Evolutionary conservation across 2,888 invertebrate species (phyloP).

Genomic region (Acholoe squamosa): DNA sequence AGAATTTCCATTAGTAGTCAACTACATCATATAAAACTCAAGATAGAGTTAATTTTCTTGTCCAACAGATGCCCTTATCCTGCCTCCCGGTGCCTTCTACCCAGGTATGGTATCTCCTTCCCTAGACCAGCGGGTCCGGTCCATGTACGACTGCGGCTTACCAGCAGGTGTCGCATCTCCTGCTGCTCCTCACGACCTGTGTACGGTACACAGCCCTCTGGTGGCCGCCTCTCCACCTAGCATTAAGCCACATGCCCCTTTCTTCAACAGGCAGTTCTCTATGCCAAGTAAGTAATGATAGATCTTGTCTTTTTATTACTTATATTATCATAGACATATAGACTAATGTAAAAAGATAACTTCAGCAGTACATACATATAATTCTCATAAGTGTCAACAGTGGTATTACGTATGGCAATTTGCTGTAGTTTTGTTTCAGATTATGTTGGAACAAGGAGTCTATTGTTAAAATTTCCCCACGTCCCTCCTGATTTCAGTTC

Average conservation of each 20-base stretch:
- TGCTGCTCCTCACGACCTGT: neutral
- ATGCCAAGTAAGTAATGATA: slow-evolving; percentile 24
- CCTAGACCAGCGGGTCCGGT: neutral
- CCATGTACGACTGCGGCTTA: neutral
- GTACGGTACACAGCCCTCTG: neutral
- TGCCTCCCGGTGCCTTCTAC: slow-evolving; percentile 9
- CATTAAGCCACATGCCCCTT: neutral
- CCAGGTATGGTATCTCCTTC: neutral
- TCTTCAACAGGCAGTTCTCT: slow-evolving; percentile 4
- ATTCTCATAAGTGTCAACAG: too few species aligned
- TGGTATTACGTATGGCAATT: too few species aligned
- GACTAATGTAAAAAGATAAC: too few species aligned
- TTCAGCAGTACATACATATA: too few species aligned
- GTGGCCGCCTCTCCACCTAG: slow-evolving; percentile 39
- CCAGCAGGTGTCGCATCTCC: slow-evolving; percentile 18
- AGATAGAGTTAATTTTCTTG: too few species aligned
- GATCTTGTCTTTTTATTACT: neutral
- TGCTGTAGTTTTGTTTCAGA: too few species aligned
- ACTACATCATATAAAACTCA: too few species aligned
- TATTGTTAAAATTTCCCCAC: too few species aligned
- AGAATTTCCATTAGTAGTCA: too few species aligned
- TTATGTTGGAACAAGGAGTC: too few species aligned
- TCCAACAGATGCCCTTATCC: neutral
- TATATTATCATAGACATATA: too few species aligned
- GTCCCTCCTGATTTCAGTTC: too few species aligned